These are phyloP conservation scores for Pao palembangensis DNA, from an alignment of 2,113 vertebrate species.

Conservation along the genomic window DNA sequence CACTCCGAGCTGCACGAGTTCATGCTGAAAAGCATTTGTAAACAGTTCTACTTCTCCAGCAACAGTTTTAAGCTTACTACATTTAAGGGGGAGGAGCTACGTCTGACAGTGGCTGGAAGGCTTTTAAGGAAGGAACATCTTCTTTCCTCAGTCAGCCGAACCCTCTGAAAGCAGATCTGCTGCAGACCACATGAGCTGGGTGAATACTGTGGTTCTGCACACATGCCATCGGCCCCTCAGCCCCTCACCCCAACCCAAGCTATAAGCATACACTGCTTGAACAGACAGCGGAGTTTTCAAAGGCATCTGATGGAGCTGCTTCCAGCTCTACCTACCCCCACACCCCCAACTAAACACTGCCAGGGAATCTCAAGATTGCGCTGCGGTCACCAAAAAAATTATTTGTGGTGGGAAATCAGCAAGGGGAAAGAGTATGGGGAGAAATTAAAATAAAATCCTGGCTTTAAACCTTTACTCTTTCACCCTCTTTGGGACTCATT, in stretches of 20 bases:
- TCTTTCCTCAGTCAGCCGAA: slow-evolving; percentile 21
- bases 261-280: slow-evolving; percentile 24
- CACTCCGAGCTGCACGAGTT: no score
- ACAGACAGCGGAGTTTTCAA: slow-evolving; percentile 52
- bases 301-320: slow-evolving; percentile 52
- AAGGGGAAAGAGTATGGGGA: slow-evolving; percentile 12
- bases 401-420: slow-evolving; percentile 51
- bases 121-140: slow-evolving; percentile 17
- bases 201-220: slow-evolving; percentile 68
- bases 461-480: slow-evolving; percentile 48
- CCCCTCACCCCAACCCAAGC: no score
- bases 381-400: slow-evolving; percentile 47
- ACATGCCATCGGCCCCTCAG: slow-evolving; percentile 55
- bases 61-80: neutral
- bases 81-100: slow-evolving; percentile 9
- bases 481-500: slow-evolving; percentile 31
- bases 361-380: slow-evolving; percentile 55
- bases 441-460: slow-evolving; percentile 9
- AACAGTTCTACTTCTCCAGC: no score
- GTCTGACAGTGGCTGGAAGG: slow-evolving; percentile 28
- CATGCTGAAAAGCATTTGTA: no score
- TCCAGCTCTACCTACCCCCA: slow-evolving; percentile 50
- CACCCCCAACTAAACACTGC: slow-evolving; percentile 56
- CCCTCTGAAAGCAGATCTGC: slow-evolving; percentile 48
- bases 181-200: slow-evolving; percentile 56